Conservation (phyloP, 2,888 invertebrate genomes). For the Calliopum simillimum region DNA sequence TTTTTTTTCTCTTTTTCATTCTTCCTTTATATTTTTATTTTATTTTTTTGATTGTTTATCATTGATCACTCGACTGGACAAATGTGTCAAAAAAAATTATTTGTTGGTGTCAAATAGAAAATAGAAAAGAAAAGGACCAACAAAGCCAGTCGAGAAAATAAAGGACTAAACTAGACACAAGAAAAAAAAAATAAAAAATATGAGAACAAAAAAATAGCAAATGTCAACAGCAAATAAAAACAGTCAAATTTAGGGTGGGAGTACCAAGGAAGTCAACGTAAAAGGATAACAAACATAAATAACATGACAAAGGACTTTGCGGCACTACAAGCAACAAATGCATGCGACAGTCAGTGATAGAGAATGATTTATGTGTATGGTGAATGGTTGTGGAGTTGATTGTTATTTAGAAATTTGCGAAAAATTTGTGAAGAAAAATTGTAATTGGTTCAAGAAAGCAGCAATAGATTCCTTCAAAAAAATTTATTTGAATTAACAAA, state of each 20-base stretch:
- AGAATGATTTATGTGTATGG: no score
- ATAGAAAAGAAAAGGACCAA: background rate
- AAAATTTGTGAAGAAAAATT: no score
- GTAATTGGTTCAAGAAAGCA: no score
- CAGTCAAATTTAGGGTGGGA: background rate
- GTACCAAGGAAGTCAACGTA: background rate
- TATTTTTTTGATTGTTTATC: background rate
- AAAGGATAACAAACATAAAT: background rate
- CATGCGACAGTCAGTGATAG: no score
- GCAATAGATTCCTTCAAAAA: no score
- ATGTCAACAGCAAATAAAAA: slow-evolving; percentile 16
- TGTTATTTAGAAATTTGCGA: no score
- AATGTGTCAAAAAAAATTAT: slow-evolving; percentile 7
- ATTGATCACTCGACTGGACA: slow-evolving; percentile 14
- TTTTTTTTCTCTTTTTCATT: no score
- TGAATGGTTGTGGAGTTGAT: no score
- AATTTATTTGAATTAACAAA: no score
- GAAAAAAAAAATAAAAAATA: background rate
- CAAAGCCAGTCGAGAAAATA: slow-evolving; percentile 2
- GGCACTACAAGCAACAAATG: no score
- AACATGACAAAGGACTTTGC: no score
- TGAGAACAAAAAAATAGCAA: background rate
- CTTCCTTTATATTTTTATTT: background rate
- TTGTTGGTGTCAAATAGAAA: background rate
- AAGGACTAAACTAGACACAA: background rate